Percentiles rank a stretch among this genome's conserved stretches.
phyloP scores from a whole-genome alignment of 1,140 invertebrate species.

The Drosophila sturtevanti region DNA sequence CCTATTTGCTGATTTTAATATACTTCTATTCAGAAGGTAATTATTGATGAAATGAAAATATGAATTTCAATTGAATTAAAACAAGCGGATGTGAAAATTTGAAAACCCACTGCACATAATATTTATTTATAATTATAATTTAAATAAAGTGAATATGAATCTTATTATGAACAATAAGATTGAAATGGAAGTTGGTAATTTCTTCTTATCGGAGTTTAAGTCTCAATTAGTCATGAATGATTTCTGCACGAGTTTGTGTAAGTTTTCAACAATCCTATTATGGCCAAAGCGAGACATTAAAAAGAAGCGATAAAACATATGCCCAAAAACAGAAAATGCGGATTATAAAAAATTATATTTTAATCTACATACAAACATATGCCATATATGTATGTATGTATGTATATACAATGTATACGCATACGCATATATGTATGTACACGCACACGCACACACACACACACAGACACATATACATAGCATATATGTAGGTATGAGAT shows the following conservation, averaged over 20 bases:
- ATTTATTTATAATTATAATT: too few species aligned
- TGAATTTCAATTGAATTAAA: too few species aligned
- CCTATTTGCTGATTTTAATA: too few species aligned
- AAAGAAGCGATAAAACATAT: constrained; percentile 17
- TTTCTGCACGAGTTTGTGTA: constrained; percentile 10
- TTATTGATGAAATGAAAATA: too few species aligned
- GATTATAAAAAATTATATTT: constrained; percentile 59
- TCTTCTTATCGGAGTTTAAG: constrained; percentile 6
- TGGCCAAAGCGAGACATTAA: constrained; percentile 15
- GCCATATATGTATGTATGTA: constrained; percentile 12
- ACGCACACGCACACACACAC: too few species aligned
- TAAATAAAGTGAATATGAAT: too few species aligned
- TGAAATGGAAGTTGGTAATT: background rate
- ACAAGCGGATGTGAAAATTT: too few species aligned
- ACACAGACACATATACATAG: background rate
- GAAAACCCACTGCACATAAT: too few species aligned
- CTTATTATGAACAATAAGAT: background rate
- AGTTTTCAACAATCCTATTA: constrained; percentile 43
- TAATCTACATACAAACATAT: constrained; percentile 15
- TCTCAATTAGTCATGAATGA: constrained; percentile 28
- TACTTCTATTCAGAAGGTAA: too few species aligned
- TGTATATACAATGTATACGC: too few species aligned
- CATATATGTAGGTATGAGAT: too few species aligned
- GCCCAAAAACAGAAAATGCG: constrained; percentile 18
- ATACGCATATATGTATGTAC: constrained; percentile 15